These are phyloP conservation scores for Prosopocoilus inquinatus DNA, from an alignment of 2,888 invertebrate genomes.

Conservation along the genomic window DNA sequence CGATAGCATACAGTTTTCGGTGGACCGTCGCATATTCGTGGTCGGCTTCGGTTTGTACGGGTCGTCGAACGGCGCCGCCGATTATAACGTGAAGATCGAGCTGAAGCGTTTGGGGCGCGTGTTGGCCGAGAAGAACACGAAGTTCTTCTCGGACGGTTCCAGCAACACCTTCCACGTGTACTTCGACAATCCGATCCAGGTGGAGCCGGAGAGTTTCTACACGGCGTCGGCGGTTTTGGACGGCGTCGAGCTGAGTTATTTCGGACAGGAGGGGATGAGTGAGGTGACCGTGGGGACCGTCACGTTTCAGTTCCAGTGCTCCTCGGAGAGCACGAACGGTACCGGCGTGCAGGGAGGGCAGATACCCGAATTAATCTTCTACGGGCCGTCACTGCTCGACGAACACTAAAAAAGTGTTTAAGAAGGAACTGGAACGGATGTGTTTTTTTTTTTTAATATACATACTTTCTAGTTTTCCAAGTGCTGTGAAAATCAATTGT, in stretches of 20 bases:
- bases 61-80: conserved; percentile 92
- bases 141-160: conserved; percentile 95
- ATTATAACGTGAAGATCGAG: conserved; percentile 93
- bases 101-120: conserved; percentile 85
- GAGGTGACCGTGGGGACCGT: conserved; percentile 91
- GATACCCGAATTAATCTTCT: conserved; percentile 95
- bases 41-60: conserved; percentile 96
- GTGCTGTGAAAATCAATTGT: conserved; percentile 32
- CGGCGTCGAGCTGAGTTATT: conserved; percentile 92
- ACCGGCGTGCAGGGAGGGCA: conserved; percentile 97
- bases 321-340: conserved; percentile 95
- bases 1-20: conserved; percentile 95
- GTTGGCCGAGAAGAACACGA: conserved; percentile 87
- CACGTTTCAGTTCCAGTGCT: conserved; percentile 96
- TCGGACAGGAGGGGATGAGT: conserved; percentile 95
- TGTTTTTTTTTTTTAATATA: not conserved
- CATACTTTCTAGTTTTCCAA: conserved; percentile 23
- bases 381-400: conserved; percentile 75
- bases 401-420: conserved; percentile 35
- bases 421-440: not conserved
- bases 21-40: conserved; percentile 92
- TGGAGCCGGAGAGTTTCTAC: conserved; percentile 91
- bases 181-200: conserved; percentile 80
- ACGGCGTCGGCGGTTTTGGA: conserved; percentile 95
- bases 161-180: conserved; percentile 93